Percentiles rank a stretch among this genome's conserved stretches.
phyloP scores from a whole-genome alignment of 1,140 invertebrate genomes.

The Alviniconcha marisindica region DNA sequence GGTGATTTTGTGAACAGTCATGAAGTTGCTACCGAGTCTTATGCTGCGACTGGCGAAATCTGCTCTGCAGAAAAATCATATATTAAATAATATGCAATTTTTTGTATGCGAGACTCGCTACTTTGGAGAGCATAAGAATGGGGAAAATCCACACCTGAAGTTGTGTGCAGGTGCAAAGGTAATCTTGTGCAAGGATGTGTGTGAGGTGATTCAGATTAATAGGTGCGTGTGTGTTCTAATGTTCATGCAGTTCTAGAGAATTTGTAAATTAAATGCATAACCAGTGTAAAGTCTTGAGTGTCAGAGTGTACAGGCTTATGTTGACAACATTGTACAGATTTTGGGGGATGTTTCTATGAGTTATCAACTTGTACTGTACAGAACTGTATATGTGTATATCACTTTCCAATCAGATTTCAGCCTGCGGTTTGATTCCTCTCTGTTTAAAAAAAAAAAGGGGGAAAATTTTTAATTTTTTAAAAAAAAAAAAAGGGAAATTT shows the following conservation, averaged over 20 bases:
- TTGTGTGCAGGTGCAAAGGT: too few species aligned
- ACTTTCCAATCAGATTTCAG: constrained; percentile 25
- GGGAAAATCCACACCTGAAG: too few species aligned
- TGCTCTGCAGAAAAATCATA: too few species aligned
- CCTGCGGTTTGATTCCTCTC: background rate
- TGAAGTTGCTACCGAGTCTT: background rate
- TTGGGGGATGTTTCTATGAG: background rate
- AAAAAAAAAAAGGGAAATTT: too few species aligned
- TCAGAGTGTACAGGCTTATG: background rate
- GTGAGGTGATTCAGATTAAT: too few species aligned
- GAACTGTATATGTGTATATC: constrained; percentile 26
- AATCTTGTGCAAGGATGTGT: too few species aligned
- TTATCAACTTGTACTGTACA: background rate
- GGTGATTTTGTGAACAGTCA: too few species aligned
- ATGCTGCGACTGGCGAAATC: background rate
- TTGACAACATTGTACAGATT: background rate
- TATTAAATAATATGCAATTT: too few species aligned
- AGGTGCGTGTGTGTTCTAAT: too few species aligned
- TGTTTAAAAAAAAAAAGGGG: too few species aligned
- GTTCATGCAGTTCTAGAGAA: background rate
- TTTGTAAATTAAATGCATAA: background rate
- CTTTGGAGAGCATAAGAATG: too few species aligned
- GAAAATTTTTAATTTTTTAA: constrained; percentile 38
- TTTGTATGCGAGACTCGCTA: too few species aligned
- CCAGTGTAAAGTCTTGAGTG: background rate